These are phyloP conservation scores for Mesoligia furuncula DNA, from an alignment of 2,888 invertebrate species.

Conservation along the genomic window DNA sequence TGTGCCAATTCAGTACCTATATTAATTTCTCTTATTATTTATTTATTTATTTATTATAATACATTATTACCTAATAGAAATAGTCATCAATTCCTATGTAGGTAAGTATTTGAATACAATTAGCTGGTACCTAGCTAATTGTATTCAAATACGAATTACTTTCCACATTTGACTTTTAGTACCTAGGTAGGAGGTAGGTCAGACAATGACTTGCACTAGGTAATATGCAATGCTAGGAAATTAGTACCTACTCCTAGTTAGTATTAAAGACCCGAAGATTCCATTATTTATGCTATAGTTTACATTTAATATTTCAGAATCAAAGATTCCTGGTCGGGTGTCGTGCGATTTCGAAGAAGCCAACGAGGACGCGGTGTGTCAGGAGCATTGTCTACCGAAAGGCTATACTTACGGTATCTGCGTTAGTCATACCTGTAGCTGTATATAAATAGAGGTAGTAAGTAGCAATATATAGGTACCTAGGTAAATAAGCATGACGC, in stretches of 20 bases:
- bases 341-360: constrained; percentile 78
- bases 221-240: neutral
- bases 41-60: no score
- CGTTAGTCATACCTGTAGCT: constrained; percentile 81
- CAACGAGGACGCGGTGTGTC: constrained; percentile 78
- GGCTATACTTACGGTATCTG: constrained; percentile 86
- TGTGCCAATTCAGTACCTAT: neutral
- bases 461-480: neutral
- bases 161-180: neutral
- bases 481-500: constrained; percentile 25
- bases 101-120: neutral
- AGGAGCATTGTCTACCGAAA: constrained; percentile 83
- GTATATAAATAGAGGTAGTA: constrained; percentile 72
- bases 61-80: neutral
- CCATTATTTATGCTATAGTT: neutral
- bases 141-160: constrained; percentile 28
- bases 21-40: neutral
- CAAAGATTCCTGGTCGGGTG: constrained; percentile 69
- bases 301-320: constrained; percentile 65
- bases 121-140: neutral
- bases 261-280: neutral
- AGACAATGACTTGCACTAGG: constrained; percentile 34
- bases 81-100: neutral
- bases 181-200: neutral
- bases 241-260: neutral